Evolutionary conservation across 2,113 vertebrate species (phyloP), one percentile per base, ranked within the genome.

Genomic region (Menidia beryllina): DNA sequence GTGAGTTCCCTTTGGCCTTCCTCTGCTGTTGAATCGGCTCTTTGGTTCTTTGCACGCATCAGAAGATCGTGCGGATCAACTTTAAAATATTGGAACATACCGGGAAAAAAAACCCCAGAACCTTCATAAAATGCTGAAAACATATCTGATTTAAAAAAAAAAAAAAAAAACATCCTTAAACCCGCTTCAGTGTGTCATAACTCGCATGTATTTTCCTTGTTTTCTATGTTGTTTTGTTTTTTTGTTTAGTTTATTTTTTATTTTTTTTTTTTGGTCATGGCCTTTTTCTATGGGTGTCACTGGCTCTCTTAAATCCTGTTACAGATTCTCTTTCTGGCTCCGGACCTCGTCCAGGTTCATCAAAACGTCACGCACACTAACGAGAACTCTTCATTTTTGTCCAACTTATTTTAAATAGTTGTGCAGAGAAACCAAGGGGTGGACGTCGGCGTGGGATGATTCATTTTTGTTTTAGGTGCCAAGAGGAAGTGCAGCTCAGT

Each of bases 391-490:
- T 59, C 19, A n/a, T 27, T 38, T 71, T 17, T 51, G n/a, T 61
- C 14, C 2, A 60, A 23, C 43, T 61, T 12, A 9, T 8, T 51
- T 23, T 2, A 11, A 64, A 65, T n/a, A 9, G 25, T 3, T 12
- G 8, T 27, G 50, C 24, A 45, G 21, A 6, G 7, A 4, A 45
- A 10, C 34, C 27, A 15, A 19, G 5, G 12, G 11, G 2, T 4
- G 10, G 38, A 13, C 49, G 26, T 30, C 30, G 4, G 30, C 30
- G 5, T 30, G 19, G 30, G 45, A 26, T 7, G 59, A 14, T 21
- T 11, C 7, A 30, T 17, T 49, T 64, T 86, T 45, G 21, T 62
- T 85, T 79, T 66, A 38, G 67, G 75, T 65, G 66, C 78, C 67
- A 34, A 54, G 52, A 62, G 49, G 72, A 74, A 59, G 36, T 38